A percentile compares a stretch with the other conserved stretches of the same genome.
Evolutionary conservation across 2,888 invertebrate species (phyloP).

Genomic region (Tenthredo mesomela): DNA sequence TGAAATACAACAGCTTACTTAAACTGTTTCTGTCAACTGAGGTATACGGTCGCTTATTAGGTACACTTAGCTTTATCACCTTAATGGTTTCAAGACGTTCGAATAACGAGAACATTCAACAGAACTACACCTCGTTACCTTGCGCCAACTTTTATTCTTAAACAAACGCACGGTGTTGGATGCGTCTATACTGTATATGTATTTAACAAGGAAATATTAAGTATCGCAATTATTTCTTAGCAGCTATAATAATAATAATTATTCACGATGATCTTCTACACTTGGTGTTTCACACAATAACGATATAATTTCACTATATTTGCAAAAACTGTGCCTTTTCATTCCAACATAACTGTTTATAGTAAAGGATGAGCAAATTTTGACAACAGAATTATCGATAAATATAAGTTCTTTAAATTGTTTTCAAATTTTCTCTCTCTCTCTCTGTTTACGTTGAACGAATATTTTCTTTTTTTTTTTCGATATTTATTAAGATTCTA

Average conservation of each 20-base stretch:
- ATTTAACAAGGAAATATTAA: slow-evolving; percentile 4
- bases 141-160: background rate
- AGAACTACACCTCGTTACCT: slow-evolving; percentile 43
- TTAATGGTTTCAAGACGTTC: slow-evolving; percentile 33
- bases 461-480: background rate
- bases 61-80: slow-evolving; percentile 28
- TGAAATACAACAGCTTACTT: slow-evolving; percentile 32
- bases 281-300: slow-evolving; percentile 1
- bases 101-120: slow-evolving; percentile 32
- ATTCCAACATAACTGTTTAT: background rate
- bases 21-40: slow-evolving; percentile 29
- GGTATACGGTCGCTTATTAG: slow-evolving; percentile 5
- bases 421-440: background rate
- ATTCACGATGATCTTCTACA: background rate
- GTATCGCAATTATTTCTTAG: background rate
- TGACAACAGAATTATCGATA: background rate
- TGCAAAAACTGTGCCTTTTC: background rate
- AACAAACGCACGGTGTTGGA: background rate
- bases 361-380: background rate
- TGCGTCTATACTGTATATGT: background rate
- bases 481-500: background rate
- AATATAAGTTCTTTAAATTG: background rate
- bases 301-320: background rate
- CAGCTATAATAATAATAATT: background rate
- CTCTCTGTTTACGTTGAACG: background rate